Conservation (phyloP, 2,113 vertebrate genomes). For the Myocastor coypus region DNA sequence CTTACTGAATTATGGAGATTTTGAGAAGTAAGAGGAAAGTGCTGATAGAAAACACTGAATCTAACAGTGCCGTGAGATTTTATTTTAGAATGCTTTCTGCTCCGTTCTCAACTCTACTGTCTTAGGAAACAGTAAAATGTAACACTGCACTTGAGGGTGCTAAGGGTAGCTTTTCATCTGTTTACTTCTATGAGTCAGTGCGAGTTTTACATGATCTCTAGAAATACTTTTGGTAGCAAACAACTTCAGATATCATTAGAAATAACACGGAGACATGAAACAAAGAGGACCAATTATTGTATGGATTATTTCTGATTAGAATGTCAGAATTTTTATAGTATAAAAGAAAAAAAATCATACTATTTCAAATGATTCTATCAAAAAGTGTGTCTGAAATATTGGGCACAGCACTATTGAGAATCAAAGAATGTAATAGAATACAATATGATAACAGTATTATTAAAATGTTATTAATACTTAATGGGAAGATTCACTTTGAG, state of each 20-base stretch:
- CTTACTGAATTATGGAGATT: not conserved
- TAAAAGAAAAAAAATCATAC: not conserved
- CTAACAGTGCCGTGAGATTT: not conserved
- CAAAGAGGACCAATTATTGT: accelerated
- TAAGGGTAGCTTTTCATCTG: not conserved
- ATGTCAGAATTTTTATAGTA: not conserved
- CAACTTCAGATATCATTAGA: not conserved
- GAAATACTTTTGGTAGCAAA: not conserved
- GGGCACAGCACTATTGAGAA: not conserved
- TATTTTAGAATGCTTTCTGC: not conserved
- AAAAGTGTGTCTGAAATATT: not conserved
- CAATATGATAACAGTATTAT: not conserved
- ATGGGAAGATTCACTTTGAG: not conserved
- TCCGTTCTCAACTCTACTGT: not conserved
- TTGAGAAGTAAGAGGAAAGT: not conserved
- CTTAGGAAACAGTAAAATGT: not conserved
- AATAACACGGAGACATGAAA: not conserved
- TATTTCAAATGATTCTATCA: not conserved
- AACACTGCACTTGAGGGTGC: not conserved
- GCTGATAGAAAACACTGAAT: not conserved
- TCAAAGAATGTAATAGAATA: not conserved
- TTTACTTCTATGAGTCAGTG: not conserved
- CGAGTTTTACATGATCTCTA: not conserved
- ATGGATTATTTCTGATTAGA: not conserved
- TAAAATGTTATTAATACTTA: not conserved